Evolutionary conservation across 2,113 vertebrate species (phyloP), one percentile per base, ranked within the genome.

Genomic region (Callospermophilus lateralis): DNA sequence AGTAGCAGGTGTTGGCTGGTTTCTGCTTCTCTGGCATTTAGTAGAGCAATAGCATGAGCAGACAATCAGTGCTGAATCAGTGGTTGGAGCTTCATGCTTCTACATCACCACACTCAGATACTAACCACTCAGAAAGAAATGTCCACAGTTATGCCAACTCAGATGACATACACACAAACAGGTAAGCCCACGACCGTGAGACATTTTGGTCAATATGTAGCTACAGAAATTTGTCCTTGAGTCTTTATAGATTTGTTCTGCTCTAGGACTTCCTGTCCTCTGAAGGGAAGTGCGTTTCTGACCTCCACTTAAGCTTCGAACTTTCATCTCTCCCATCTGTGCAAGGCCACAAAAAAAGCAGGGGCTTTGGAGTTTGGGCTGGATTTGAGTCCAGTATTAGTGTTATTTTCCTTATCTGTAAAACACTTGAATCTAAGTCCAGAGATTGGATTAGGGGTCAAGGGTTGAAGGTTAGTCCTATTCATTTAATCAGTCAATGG

Each of bases 361-460:
- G 73, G 80, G 53, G 53, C 68, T 72, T 74, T 93, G 17, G 61
- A 89, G 34, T 95, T 68, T 55, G 53, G 74, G 42, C 17, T 80
- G 74, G 39, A 22, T 70, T 89, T 83, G 39, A 96, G 70, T 78
- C 30, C 48, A 61, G 68, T 42, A 51, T 92, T 26, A 53, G 37
- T 30, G 24, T 84, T 94, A 84, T 95, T 90, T 93, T 94, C 32
- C 91, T 48, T 86, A 81, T 73, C 76, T 84, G 13, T 79, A 39
- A 68, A 93, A 48, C 51, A 87, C 45, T 26, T n/a, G 65, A 51
- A 77, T 84, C 58, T 68, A 72, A 51, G 72, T 8, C 20, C 65
- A 95, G 61, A 90, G 88, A 53, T 80, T 87, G 70, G 65, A 37
- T 84, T 84, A 53, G 24, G 30, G 16, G 32, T 87, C 30, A 95